These are phyloP conservation scores for Zootermopsis nevadensis DNA, from an alignment of 2,888 invertebrate genomes.

Conservation along the genomic window DNA sequence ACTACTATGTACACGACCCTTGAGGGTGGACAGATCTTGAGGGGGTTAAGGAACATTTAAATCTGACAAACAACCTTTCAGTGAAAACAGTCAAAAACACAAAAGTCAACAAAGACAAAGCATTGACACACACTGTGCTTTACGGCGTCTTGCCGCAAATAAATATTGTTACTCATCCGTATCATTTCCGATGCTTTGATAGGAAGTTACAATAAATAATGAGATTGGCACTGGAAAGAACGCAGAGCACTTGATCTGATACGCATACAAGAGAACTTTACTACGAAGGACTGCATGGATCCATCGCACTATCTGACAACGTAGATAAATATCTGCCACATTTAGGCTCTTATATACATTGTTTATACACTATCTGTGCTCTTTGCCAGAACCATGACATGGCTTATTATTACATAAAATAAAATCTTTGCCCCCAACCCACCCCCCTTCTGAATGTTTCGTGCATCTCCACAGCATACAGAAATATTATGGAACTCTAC, in stretches of 20 bases:
- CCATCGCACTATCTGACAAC: conserved; percentile 40
- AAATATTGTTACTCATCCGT: conserved; percentile 38
- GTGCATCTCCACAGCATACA: conserved; percentile 90
- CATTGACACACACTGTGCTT: conserved; percentile 37
- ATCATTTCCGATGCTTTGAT: conserved; percentile 38
- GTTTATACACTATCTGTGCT: conserved; percentile 50
- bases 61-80: conserved; percentile 47
- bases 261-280: conserved; percentile 36
- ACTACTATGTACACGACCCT: conserved; percentile 56
- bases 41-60: conserved; percentile 56
- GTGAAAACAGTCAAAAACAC: conserved; percentile 45
- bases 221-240: conserved; percentile 52
- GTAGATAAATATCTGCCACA: conserved; percentile 45
- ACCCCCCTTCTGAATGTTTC: conserved; percentile 86
- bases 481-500: conserved; percentile 59
- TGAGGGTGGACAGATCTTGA: conserved; percentile 56
- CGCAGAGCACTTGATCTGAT: conserved; percentile 47
- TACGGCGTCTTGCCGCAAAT: conserved; percentile 35
- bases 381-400: conserved; percentile 49
- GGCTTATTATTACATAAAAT: conserved; percentile 58
- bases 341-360: conserved; percentile 46
- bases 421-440: conserved; percentile 62
- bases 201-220: conserved; percentile 48
- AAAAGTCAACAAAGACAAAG: conserved; percentile 46
- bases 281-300: conserved; percentile 30